Percentiles rank a stretch among this genome's conserved stretches.
Conservation (phyloP, 1,140 invertebrate species). For the Drosophila teissieri region DNA sequence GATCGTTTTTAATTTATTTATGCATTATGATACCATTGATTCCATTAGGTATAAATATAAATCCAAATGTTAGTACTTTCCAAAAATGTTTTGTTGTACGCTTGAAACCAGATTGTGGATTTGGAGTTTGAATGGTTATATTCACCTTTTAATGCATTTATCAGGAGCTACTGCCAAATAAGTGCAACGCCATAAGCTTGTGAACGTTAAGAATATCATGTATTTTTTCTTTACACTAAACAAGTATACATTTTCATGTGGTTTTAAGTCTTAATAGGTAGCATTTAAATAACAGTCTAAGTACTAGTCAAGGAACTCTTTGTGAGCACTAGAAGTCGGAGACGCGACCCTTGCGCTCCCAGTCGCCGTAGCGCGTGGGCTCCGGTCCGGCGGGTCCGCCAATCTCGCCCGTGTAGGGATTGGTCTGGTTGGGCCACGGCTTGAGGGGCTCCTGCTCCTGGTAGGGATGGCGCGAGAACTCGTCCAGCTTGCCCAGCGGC, state of each 20-base stretch:
- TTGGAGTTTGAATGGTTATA: no score
- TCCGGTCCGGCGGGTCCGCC: slow-evolving; percentile 98
- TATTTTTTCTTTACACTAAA: slow-evolving; percentile 43
- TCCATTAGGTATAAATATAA: not conserved
- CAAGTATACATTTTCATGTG: slow-evolving; percentile 33
- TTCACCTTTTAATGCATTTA: not conserved
- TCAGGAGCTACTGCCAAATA: not conserved
- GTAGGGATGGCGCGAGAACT: slow-evolving; percentile 89
- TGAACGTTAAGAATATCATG: slow-evolving; percentile 37
- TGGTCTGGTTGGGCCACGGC: slow-evolving; percentile 94
- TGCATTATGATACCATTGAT: not conserved
- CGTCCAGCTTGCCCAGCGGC: slow-evolving; percentile 88
- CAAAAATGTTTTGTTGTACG: no score
- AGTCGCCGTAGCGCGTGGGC: slow-evolving; percentile 99
- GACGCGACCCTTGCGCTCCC: slow-evolving; percentile 99
- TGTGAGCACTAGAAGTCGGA: slow-evolving; percentile 91
- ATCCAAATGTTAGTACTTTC: no score
- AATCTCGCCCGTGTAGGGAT: slow-evolving; percentile 92
- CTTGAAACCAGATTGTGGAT: no score
- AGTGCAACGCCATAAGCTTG: slow-evolving; percentile 5
- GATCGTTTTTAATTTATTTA: not conserved
- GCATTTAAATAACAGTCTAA: slow-evolving; percentile 53
- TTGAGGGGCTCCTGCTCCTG: slow-evolving; percentile 94
- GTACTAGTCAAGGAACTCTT: slow-evolving; percentile 43
- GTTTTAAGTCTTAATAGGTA: slow-evolving; percentile 27